Evolutionary conservation across 2,113 vertebrate species (phyloP), one percentile per base, ranked within the genome.

Genomic region (Callospermophilus lateralis): DNA sequence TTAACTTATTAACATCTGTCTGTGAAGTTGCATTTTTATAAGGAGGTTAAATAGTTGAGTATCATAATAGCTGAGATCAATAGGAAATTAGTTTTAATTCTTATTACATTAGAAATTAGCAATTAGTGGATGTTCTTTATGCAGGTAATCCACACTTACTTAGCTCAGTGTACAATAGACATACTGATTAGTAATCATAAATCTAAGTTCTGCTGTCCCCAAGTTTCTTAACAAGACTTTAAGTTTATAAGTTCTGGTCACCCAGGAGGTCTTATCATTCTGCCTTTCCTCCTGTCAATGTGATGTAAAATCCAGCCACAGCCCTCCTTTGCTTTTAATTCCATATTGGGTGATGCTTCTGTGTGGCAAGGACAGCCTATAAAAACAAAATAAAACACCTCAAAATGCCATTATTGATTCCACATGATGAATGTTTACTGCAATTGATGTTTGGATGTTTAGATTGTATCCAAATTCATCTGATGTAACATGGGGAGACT

Each of bases 361-460:
- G n/a, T 55, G 76, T 84, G 45, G 83, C 93, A 53, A 85, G 87
- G 48, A 74, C 22, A 90, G 34, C 6, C 20, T n/a, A 45, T 67
- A 48, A 65, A 80, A 77, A 89, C 72, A 37, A 90, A 93, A 53
- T 32, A 61, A 48, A 85, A 58, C 22, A 83, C 92, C 68, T 93
- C 45, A 92, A 93, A 45, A 93, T 96, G 80, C 28, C 84, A 88
- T 91, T 95, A 78, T 87, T 94, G 95, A 96, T 95, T 92, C 67
- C 65, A 73, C 84, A 88, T 94, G 87, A 95, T 93, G 93, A 84
- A 84, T 96, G 86, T 87, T 95, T 96, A 89, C 76, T 93, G 65
- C 37, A 81, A 34, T 81, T 95, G 55, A 80, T 67, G 87, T 68
- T 95, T 55, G 90, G 37, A 84, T 24, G n/a, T 94, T 80, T 80